Percentiles rank a stretch among this genome's conserved stretches.
These are phyloP conservation scores for Eilema caniola DNA, from an alignment of 2,888 invertebrate species.

Conservation along the genomic window DNA sequence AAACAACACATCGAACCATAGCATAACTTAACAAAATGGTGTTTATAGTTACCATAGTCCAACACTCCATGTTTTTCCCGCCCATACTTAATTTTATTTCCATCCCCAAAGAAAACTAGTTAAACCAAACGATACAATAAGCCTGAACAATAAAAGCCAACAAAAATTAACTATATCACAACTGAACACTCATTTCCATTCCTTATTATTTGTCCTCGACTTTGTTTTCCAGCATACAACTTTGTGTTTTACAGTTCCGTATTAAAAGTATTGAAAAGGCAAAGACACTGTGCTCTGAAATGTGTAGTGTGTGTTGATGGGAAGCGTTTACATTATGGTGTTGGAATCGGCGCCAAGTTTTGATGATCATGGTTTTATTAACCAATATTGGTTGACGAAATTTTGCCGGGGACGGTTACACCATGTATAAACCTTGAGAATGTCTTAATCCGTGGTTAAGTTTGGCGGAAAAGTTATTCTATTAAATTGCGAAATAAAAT, in stretches of 20 bases:
- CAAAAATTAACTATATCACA: constrained; percentile 62
- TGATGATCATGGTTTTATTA: constrained; percentile 86
- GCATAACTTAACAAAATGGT: constrained; percentile 17
- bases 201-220: constrained; percentile 47
- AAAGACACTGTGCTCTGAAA: constrained; percentile 41
- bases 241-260: constrained; percentile 33
- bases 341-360: constrained; percentile 76
- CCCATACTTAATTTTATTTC: constrained; percentile 47
- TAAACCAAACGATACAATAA: constrained; percentile 81
- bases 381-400: constrained; percentile 83
- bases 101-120: constrained; percentile 66
- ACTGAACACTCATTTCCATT: constrained; percentile 39
- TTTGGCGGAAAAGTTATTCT: background rate
- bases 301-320: constrained; percentile 50
- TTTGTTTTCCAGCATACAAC: constrained; percentile 43
- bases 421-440: constrained; percentile 11
- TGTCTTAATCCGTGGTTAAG: background rate
- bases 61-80: constrained; percentile 38
- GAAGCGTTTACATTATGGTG: constrained; percentile 67
- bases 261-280: constrained; percentile 22
- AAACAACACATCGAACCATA: constrained; percentile 7
- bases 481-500: background rate
- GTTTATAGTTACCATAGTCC: constrained; percentile 34
- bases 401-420: constrained; percentile 50
- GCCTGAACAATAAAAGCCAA: constrained; percentile 69